Conservation (phyloP, 2,888 invertebrate species). For the Tenthredo notha region DNA sequence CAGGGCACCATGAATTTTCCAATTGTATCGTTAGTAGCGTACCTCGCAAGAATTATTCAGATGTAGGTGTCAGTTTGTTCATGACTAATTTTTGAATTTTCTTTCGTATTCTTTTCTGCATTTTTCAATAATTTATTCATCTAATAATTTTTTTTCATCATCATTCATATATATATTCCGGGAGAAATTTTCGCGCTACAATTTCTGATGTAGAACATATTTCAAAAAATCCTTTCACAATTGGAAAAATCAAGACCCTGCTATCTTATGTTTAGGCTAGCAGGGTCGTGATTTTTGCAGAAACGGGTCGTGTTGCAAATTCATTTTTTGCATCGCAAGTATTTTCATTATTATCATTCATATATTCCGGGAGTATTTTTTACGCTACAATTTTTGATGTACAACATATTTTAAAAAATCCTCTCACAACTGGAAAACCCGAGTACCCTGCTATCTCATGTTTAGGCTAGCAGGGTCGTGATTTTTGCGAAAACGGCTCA, state of each 20-base stretch:
- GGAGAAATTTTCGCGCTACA: not conserved
- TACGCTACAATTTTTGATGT: not conserved
- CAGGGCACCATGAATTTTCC: too few species aligned
- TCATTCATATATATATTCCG: not conserved
- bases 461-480: not conserved
- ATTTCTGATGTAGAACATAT: not conserved
- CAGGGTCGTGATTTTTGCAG: not conserved
- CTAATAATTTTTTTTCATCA: too few species aligned
- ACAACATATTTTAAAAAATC: not conserved
- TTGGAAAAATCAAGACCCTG: not conserved
- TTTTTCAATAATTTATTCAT: too few species aligned
- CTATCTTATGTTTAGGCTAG: not conserved
- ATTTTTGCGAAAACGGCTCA: not conserved
- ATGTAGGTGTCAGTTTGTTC: too few species aligned
- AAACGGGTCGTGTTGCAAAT: not conserved
- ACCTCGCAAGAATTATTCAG: too few species aligned
- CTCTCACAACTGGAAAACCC: not conserved
- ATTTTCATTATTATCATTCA: not conserved
- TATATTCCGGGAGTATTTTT: not conserved
- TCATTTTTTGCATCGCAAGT: not conserved
- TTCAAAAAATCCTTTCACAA: not conserved
- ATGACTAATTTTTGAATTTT: too few species aligned
- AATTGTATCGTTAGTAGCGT: too few species aligned
- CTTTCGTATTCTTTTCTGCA: too few species aligned
- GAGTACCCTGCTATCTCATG: not conserved